These are phyloP conservation scores for Jacana jacana DNA, from an alignment of 2,113 vertebrate species.

Conservation along the genomic window DNA sequence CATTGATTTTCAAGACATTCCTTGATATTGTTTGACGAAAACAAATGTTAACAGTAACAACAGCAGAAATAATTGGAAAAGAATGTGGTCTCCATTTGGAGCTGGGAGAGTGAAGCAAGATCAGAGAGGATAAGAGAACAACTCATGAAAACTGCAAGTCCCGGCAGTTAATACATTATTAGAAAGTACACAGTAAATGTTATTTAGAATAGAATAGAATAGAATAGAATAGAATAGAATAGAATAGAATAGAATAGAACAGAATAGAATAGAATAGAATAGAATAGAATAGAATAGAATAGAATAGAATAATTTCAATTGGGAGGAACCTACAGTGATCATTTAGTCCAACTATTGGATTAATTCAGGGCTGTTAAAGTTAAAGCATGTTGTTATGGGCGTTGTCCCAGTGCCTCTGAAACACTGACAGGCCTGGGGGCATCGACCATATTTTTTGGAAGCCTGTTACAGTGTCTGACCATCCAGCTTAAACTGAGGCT, in stretches of 20 bases:
- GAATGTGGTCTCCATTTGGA: not conserved
- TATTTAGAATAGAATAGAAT: not conserved
- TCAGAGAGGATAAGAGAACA: not conserved
- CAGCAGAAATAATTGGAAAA: not conserved
- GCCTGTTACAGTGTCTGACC: not conserved
- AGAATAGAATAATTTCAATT: not conserved
- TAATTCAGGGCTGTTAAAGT: not conserved
- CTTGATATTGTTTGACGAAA: slow-evolving; percentile 60
- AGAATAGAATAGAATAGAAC: not conserved
- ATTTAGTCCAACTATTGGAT: not conserved
- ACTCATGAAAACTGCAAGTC: not conserved
- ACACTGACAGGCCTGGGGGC: not conserved
- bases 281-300: not conserved
- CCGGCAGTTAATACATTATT: not conserved
- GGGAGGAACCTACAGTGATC: accelerated
- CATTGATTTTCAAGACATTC: slow-evolving; percentile 70
- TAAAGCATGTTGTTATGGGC: not conserved
- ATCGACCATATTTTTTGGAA: accelerated
- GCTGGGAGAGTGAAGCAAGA: not conserved
- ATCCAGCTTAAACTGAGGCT: not conserved
- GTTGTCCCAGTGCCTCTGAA: not conserved
- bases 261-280: not conserved
- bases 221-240: not conserved
- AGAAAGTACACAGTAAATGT: not conserved
- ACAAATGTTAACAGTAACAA: slow-evolving; percentile 57